Percentiles rank a stretch among this genome's conserved stretches.
Conservation (phyloP, 1,140 invertebrate genomes). For the Drosophila nasuta region DNA sequence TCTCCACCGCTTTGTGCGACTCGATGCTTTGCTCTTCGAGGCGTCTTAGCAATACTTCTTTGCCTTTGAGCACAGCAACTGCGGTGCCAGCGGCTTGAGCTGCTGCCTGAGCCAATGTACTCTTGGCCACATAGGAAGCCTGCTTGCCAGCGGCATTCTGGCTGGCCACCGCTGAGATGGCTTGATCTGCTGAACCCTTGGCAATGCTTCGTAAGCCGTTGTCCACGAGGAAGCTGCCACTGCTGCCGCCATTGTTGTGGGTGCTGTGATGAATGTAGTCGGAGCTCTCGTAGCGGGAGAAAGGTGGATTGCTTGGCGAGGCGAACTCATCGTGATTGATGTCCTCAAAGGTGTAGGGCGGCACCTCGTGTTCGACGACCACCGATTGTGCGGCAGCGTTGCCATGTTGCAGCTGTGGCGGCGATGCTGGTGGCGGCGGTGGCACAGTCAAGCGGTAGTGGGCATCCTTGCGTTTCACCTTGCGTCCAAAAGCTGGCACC, state of each 20-base stretch:
- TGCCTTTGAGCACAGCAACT: constrained; percentile 87
- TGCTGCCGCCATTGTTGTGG: constrained; percentile 1
- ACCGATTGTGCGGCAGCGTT: constrained; percentile 38
- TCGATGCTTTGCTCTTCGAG: constrained; percentile 86
- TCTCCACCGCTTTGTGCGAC: constrained; percentile 85
- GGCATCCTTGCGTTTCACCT: constrained; percentile 74
- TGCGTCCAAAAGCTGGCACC: constrained; percentile 60
- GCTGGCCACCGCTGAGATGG: constrained; percentile 85
- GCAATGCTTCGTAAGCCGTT: constrained; percentile 86
- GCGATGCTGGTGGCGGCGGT: constrained; percentile 50
- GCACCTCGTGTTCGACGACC: constrained; percentile 51
- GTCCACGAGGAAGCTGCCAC: constrained; percentile 63
- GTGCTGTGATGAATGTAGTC: constrained; percentile 53
- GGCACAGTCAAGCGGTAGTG: constrained; percentile 74
- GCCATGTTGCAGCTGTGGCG: constrained; percentile 5
- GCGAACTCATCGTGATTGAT: constrained; percentile 70
- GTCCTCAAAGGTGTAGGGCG: constrained; percentile 69
- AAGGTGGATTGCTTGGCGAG: constrained; percentile 18
- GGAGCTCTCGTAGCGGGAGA: constrained; percentile 46
- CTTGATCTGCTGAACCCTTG: constrained; percentile 90
- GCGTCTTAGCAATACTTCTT: constrained; percentile 86
- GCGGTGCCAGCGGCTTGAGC: constrained; percentile 85
- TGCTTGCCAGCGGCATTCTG: constrained; percentile 86
- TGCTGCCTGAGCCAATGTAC: constrained; percentile 86
- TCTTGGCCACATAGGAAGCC: constrained; percentile 87